These are phyloP conservation scores for Acanthurus lineatus DNA, from an alignment of 2,797 vertebrate species.

Conservation along the genomic window DNA sequence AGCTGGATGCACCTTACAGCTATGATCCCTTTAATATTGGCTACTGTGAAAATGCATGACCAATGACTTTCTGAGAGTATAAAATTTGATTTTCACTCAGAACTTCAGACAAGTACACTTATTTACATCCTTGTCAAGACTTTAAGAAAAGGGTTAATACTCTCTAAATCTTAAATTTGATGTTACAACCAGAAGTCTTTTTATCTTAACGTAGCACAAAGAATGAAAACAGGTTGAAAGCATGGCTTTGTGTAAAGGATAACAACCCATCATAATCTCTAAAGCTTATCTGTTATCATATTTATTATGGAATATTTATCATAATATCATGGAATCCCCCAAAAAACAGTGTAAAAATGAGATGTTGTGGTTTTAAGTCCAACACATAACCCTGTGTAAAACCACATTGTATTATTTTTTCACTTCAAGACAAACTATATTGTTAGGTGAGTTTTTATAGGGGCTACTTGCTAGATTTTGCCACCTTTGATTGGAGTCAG, in stretches of 20 bases:
- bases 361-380: neutral
- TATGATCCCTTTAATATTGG: conserved; percentile 9
- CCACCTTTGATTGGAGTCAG: too few species aligned
- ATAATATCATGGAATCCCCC: neutral
- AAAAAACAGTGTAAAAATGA: neutral
- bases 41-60: neutral
- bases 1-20: neutral
- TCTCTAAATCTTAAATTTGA: neutral
- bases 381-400: neutral
- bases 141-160: neutral
- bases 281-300: too few species aligned
- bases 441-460: too few species aligned
- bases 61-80: neutral
- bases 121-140: neutral
- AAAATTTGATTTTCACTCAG: neutral
- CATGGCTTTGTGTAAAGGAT: neutral
- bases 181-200: too few species aligned
- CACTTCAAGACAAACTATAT: neutral
- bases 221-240: neutral
- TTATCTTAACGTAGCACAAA: too few species aligned
- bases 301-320: too few species aligned
- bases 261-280: neutral
- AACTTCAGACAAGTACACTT: neutral
- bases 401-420: neutral
- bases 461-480: too few species aligned